Percentiles rank a stretch among this genome's conserved stretches.
phyloP scores from a whole-genome alignment of 2,888 invertebrate species.

The Lasioglossum oenotherae region DNA sequence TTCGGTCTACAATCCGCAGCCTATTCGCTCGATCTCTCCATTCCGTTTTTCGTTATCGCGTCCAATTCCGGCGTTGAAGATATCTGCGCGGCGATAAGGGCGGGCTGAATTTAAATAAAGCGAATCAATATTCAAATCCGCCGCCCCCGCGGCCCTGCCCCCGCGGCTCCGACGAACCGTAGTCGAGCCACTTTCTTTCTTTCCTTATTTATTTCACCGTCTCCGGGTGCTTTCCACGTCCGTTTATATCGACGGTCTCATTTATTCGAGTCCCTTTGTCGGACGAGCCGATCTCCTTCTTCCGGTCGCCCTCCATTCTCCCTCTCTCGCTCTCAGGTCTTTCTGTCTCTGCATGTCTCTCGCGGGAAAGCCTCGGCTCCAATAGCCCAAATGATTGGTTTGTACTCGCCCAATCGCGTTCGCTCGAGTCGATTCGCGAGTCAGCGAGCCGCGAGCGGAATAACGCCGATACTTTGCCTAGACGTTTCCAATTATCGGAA shows the following conservation, averaged over 20 bases:
- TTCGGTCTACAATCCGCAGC: conserved; percentile 65
- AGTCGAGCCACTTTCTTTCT: conserved; percentile 57
- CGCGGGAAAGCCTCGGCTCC: conserved; percentile 37
- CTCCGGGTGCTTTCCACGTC: conserved; percentile 53
- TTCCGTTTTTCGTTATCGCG: conserved; percentile 82
- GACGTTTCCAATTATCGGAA: conserved; percentile 42
- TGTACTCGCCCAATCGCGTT: conserved; percentile 60
- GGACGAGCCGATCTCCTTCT: conserved; percentile 71
- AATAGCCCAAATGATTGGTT: conserved; percentile 70
- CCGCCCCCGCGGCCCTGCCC: conserved; percentile 63
- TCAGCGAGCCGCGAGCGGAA: conserved; percentile 7
- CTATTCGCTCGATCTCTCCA: conserved; percentile 75
- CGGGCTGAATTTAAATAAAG: conserved; percentile 83
- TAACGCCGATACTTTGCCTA: conserved; percentile 6
- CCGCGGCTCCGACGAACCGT: conserved; percentile 22
- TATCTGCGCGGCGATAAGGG: conserved; percentile 78
- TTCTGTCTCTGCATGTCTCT: not conserved
- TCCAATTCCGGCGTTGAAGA: conserved; percentile 83
- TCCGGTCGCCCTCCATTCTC: conserved; percentile 9
- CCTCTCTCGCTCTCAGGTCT: not conserved
- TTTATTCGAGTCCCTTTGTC: conserved; percentile 76
- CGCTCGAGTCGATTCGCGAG: conserved; percentile 36
- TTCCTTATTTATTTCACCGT: conserved; percentile 71
- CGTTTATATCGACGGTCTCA: conserved; percentile 68
- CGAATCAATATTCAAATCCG: conserved; percentile 84